Conservation (phyloP, 2,113 vertebrate species). For the Aramus guarauna region DNA sequence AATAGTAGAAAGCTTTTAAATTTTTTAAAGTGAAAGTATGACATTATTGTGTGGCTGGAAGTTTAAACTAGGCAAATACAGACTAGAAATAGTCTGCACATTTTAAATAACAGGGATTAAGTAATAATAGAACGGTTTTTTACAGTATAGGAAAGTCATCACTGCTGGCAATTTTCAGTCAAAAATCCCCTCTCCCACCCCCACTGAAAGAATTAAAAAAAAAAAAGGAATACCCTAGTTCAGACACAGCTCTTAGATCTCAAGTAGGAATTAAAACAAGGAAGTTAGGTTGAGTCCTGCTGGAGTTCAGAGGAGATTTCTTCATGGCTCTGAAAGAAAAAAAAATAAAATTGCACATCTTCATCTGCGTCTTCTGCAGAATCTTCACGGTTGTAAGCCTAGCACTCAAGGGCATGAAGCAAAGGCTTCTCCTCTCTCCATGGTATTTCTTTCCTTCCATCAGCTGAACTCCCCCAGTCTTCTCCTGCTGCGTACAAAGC, state of each 20-base stretch:
- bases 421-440: background rate
- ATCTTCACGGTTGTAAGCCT: background rate
- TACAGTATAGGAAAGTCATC: background rate
- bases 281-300: background rate
- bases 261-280: background rate
- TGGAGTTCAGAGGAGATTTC: background rate
- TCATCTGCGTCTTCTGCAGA: background rate
- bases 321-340: background rate
- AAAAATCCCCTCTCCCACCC: background rate
- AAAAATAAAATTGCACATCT: background rate
- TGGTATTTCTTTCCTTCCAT: background rate
- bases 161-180: background rate
- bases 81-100: background rate
- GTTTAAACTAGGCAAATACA: background rate
- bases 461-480: background rate
- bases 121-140: background rate
- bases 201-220: background rate
- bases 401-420: background rate
- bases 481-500: conserved; percentile 17
- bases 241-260: background rate
- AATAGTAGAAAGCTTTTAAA: background rate
- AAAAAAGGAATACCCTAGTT: background rate
- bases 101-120: background rate
- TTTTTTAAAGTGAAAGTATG: background rate
- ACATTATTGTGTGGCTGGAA: background rate